Evolutionary conservation across 2,888 invertebrate species (phyloP).

Genomic region (Sesia bembeciformis): DNA sequence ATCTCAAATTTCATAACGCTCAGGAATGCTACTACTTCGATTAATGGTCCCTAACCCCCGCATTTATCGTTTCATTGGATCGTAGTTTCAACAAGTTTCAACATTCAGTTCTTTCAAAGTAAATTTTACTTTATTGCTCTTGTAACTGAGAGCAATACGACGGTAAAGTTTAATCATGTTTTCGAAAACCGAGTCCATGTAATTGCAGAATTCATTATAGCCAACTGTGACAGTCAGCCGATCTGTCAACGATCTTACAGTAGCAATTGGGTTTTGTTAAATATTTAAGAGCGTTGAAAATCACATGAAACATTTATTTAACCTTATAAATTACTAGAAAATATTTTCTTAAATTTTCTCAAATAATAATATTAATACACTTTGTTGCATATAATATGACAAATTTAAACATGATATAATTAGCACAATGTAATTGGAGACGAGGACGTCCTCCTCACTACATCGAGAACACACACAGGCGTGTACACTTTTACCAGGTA

Average conservation of each 20-base stretch:
- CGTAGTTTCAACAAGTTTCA: conserved; percentile 10
- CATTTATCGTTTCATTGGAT: conserved; percentile 31
- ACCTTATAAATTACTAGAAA: too few species aligned
- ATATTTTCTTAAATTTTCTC: too few species aligned
- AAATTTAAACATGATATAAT: too few species aligned
- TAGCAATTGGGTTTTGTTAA: background rate
- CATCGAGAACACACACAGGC: too few species aligned
- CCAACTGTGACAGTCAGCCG: conserved; percentile 26
- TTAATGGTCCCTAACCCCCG: conserved; percentile 31
- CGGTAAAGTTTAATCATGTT: background rate
- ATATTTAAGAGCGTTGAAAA: background rate
- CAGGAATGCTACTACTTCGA: conserved; percentile 24
- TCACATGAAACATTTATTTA: too few species aligned
- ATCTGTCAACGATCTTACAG: conserved; percentile 25
- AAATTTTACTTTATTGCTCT: background rate
- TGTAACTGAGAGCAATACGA: background rate
- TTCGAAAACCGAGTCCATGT: conserved; percentile 19
- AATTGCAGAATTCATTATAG: conserved; percentile 32
- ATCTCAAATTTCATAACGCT: conserved; percentile 25
- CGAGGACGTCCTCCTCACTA: too few species aligned
- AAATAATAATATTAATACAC: too few species aligned
- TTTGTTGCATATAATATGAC: too few species aligned
- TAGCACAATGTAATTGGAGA: too few species aligned
- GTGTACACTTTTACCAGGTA: too few species aligned
- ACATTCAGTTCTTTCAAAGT: background rate